Base-by-base conservation (phyloP, 2,797 vertebrate species). In the Scolopax rusticola region DNA sequence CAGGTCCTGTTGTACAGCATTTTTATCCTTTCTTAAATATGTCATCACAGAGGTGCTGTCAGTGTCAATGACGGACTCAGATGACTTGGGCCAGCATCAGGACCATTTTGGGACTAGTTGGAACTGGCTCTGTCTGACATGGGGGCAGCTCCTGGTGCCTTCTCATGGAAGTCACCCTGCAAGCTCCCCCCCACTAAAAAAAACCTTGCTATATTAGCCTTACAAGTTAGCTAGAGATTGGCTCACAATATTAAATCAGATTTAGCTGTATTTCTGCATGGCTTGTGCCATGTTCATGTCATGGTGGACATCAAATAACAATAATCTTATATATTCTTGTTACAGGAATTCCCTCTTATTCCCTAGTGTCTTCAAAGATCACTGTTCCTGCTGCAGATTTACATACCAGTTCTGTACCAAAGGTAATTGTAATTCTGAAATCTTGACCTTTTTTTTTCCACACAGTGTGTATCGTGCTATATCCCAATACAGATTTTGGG, bases 371-470 rank as follows among this genome's bases (percentile, higher is more conserved):
- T 48, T 57, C 92, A 16, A 80, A 63, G 41, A 57, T 73, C 53
- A 25, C 81, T 93, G 65, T 10, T 27, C 45, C 84, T 30, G 75
- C 33, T 85, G 50, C 73, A 89, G 70, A 61, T 84, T 92, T 54
- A 64, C 38, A 78, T 38, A 64, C 33, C 68, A 81, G 21, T 23
- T 90, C 95, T 83, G 12, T 19, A 40, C 47, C 79, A 93, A 91
- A 97, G 96, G 97, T 97, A 96, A 95, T 12, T 73, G 10, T 38
- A 89, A 87, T 36, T 32, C 53, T 79, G 63, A 24, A 33, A 61
- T 24, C 47, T 53, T 80, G 21, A 70, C 9, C 9, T 12, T 33
- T 82, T 10, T 14, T 54, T 84, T 32, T 69, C 12, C 57, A 30
- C n/a, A 23, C 24, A 23, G 9, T 38, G 12, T n/a, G 12, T 38